Conservation (phyloP, 2,888 invertebrate genomes). For the Andricus quercusramuli region DNA sequence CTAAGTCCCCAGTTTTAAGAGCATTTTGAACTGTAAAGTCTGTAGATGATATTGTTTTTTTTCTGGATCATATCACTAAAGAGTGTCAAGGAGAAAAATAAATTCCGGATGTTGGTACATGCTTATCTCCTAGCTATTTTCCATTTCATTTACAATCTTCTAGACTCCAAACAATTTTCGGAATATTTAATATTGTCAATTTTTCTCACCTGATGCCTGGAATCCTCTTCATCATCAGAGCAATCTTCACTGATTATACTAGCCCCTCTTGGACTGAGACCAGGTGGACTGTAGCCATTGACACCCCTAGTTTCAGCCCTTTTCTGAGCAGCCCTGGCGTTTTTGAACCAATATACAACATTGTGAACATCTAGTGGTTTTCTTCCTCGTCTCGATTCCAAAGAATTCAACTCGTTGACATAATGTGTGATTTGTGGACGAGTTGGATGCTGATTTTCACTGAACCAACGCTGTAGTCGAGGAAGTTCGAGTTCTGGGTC, state of each 20-base stretch:
- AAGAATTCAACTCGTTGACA: constrained; percentile 94
- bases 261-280: constrained; percentile 76
- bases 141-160: no score
- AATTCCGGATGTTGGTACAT: no score
- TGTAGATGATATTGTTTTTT: background rate
- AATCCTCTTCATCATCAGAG: constrained; percentile 80
- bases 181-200: background rate
- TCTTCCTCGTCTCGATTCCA: constrained; percentile 94
- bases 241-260: constrained; percentile 78
- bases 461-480: constrained; percentile 97
- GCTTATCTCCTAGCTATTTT: no score
- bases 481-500: constrained; percentile 98
- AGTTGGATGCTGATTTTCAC: constrained; percentile 97
- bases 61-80: background rate
- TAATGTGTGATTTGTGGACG: constrained; percentile 98
- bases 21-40: no score
- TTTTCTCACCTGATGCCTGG: constrained; percentile 75
- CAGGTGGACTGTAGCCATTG: constrained; percentile 77
- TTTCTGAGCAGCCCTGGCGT: constrained; percentile 97
- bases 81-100: background rate
- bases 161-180: background rate
- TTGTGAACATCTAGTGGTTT: constrained; percentile 97
- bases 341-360: constrained; percentile 98
- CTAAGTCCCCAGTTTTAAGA: no score
- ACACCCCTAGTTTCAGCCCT: constrained; percentile 86